Percentiles rank a stretch among this genome's conserved stretches.
phyloP scores from a whole-genome alignment of 2,797 vertebrate species.

The Lateolabrax maculatus region DNA sequence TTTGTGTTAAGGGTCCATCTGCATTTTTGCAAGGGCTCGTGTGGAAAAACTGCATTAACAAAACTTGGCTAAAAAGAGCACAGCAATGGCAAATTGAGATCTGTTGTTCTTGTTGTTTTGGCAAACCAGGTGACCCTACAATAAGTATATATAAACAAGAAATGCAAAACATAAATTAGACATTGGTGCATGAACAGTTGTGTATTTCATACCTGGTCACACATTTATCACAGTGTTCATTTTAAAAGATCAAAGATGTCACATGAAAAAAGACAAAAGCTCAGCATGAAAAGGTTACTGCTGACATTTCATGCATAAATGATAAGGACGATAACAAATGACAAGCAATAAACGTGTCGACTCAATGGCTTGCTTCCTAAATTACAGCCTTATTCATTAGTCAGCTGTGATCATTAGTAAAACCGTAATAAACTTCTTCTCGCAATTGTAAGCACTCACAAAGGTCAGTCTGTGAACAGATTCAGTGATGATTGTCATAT shows the following conservation, averaged over 20 bases:
- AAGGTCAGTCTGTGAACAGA: slow-evolving; percentile 67
- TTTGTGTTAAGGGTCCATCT: slow-evolving; percentile 50
- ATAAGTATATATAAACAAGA: background rate
- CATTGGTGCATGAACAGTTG: slow-evolving; percentile 45
- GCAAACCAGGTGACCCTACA: slow-evolving; percentile 20
- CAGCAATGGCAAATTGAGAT: slow-evolving; percentile 22
- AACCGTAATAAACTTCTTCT: slow-evolving; percentile 71
- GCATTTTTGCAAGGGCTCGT: slow-evolving; percentile 68
- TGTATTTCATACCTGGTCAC: slow-evolving; percentile 52
- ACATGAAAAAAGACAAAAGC: slow-evolving; percentile 63
- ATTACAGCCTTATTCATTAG: slow-evolving; percentile 81
- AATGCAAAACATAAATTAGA: slow-evolving; percentile 29
- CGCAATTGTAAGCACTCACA: slow-evolving; percentile 55
- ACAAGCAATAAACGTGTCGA: slow-evolving; percentile 80
- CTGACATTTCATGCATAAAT: slow-evolving; percentile 81
- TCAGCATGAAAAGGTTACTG: slow-evolving; percentile 70
- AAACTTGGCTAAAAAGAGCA: slow-evolving; percentile 42
- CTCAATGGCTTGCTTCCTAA: slow-evolving; percentile 85
- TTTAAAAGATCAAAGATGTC: slow-evolving; percentile 67
- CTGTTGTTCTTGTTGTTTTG: slow-evolving; percentile 9
- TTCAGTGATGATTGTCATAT: slow-evolving; percentile 60
- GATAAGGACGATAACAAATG: slow-evolving; percentile 74
- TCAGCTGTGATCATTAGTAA: slow-evolving; percentile 70
- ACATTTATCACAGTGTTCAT: slow-evolving; percentile 84
- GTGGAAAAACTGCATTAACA: slow-evolving; percentile 45